Conservation (phyloP, 2,888 invertebrate species). For the Nysson spinosus region DNA sequence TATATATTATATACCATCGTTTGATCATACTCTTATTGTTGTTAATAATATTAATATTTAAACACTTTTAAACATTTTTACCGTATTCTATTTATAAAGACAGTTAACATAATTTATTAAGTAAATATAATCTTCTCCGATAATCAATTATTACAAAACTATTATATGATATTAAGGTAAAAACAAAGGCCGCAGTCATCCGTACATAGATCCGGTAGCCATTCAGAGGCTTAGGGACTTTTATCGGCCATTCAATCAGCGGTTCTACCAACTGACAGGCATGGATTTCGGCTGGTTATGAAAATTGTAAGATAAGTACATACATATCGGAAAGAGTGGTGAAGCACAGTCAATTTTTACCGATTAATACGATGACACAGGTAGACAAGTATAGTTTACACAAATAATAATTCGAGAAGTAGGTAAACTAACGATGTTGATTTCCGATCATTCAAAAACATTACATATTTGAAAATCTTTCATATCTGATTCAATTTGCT, state of each 20-base stretch:
- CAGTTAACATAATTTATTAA: neutral
- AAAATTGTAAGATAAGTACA: slow-evolving; percentile 47
- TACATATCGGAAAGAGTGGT: slow-evolving; percentile 62
- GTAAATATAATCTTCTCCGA: neutral
- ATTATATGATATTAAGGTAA: slow-evolving; percentile 77
- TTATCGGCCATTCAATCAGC: slow-evolving; percentile 90
- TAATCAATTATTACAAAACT: neutral
- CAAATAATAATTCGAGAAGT: no score
- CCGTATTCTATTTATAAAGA: no score
- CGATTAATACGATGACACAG: neutral
- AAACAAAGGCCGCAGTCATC: slow-evolving; percentile 94
- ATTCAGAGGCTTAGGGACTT: slow-evolving; percentile 87
- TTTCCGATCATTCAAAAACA: no score
- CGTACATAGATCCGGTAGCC: slow-evolving; percentile 86
- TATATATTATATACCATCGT: no score
- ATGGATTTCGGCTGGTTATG: slow-evolving; percentile 91
- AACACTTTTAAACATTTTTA: no score
- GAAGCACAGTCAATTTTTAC: slow-evolving; percentile 56
- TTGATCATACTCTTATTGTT: no score
- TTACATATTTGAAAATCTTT: no score
- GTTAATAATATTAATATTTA: no score
- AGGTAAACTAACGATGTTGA: no score
- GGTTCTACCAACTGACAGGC: slow-evolving; percentile 91
- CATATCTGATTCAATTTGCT: no score
- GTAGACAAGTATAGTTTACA: no score